These are phyloP conservation scores for Alexandromys fortis DNA, from an alignment of 2,113 vertebrate species.

Conservation along the genomic window DNA sequence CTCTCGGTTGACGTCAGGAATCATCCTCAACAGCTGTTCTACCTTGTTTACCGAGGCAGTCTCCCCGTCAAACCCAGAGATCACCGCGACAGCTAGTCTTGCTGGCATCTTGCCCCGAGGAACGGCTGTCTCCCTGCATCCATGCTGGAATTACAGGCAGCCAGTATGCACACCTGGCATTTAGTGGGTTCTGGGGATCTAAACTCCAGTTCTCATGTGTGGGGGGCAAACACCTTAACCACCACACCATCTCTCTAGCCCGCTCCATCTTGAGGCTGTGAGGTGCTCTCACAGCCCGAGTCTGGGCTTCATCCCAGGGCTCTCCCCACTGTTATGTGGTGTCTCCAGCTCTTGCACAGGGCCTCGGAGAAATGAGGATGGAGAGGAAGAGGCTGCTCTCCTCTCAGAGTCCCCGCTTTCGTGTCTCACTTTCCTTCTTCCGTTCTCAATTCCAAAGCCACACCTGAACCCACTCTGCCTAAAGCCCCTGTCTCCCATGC, in stretches of 20 bases:
- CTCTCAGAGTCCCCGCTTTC: not conserved
- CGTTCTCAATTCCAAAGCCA: not conserved
- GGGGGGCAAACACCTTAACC: no score
- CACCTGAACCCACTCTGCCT: no score
- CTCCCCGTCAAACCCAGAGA: not conserved
- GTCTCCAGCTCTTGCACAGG: not conserved
- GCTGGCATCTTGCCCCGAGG: not conserved
- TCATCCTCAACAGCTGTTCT: not conserved
- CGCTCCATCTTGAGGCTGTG: not conserved
- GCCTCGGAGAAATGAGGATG: not conserved
- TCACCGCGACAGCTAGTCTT: not conserved
- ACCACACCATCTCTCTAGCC: not conserved
- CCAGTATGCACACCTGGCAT: not conserved
- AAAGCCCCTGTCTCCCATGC: not conserved
- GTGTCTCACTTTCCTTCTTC: not conserved
- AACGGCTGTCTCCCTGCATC: not conserved
- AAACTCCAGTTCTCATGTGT: no score
- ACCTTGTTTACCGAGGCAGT: not conserved
- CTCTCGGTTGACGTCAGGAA: not conserved
- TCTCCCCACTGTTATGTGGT: not conserved
- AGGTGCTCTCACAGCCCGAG: not conserved
- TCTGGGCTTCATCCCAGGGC: not conserved
- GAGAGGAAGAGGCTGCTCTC: not conserved
- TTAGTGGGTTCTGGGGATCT: not conserved
- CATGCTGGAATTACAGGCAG: not conserved